A percentile compares a stretch with the other conserved stretches of the same genome.
Evolutionary conservation across 2,888 invertebrate genomes (phyloP).

Genomic region (Sarcophaga carnaria): DNA sequence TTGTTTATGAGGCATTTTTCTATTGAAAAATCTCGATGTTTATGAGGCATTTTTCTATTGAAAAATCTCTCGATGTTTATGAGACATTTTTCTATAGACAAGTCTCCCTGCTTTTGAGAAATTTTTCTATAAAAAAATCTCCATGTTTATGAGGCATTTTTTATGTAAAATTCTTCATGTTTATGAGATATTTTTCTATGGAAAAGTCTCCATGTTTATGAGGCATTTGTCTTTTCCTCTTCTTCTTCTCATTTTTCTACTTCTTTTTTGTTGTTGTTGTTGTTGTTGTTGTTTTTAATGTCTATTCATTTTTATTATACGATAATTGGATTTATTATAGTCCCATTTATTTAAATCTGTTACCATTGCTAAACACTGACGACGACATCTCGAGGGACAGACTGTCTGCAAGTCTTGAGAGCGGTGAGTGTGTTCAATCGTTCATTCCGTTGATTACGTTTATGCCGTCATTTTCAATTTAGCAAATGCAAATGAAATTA

Average conservation of each 20-base stretch:
- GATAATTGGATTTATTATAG: constrained; percentile 43
- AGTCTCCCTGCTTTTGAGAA: too few relatives aligned
- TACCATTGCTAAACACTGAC: constrained; percentile 42
- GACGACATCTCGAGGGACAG: constrained; percentile 57
- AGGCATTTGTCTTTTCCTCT: too few relatives aligned
- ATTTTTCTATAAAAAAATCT: too few relatives aligned
- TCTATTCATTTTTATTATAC: background rate
- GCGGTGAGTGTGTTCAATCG: background rate
- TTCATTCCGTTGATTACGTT: background rate
- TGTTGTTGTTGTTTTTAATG: background rate
- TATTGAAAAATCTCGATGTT: too few relatives aligned
- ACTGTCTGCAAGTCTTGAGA: background rate
- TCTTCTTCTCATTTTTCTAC: background rate
- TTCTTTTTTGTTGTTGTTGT: background rate
- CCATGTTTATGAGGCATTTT: too few relatives aligned
- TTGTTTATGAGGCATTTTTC: too few relatives aligned
- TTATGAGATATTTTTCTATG: too few relatives aligned
- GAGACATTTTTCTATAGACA: too few relatives aligned
- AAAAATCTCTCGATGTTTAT: too few relatives aligned
- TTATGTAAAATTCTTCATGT: too few relatives aligned
- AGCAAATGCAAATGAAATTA: constrained; percentile 55
- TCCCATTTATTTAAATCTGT: constrained; percentile 48
- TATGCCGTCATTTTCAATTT: constrained; percentile 42
- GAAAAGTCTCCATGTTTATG: too few relatives aligned
- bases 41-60: too few relatives aligned